Percentiles rank a stretch among this genome's conserved stretches.
These are phyloP conservation scores for Urocynchramus pylzowi DNA, from an alignment of 2,113 vertebrate genomes.

Conservation along the genomic window DNA sequence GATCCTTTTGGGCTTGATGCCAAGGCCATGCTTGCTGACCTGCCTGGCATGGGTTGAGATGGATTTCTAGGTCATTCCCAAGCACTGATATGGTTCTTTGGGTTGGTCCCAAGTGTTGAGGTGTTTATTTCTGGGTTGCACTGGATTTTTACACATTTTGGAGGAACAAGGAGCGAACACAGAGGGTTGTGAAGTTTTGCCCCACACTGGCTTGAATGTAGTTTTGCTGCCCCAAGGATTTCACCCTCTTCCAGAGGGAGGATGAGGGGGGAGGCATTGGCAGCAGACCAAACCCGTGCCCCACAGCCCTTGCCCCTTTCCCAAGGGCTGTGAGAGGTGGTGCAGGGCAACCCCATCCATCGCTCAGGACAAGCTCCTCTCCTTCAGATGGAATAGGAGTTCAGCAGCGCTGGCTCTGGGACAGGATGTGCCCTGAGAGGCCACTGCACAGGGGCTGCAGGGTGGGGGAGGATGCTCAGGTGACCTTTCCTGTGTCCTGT, in stretches of 20 bases:
- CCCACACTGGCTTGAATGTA: rapidly evolving
- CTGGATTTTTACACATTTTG: not conserved
- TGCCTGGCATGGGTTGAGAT: not conserved
- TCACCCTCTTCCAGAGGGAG: not conserved
- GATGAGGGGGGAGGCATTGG: not conserved
- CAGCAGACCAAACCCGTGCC: not conserved
- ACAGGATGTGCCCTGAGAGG: not conserved
- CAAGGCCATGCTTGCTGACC: not conserved
- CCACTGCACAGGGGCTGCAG: not conserved
- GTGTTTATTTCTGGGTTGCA: not conserved
- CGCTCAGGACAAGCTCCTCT: not conserved
- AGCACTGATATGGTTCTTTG: not conserved
- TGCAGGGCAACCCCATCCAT: not conserved
- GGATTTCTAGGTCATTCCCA: not conserved
- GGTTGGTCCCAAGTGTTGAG: not conserved
- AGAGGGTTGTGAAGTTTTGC: rapidly evolving
- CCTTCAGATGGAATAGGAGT: not conserved
- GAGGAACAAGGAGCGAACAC: not conserved
- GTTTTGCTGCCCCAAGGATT: not conserved
- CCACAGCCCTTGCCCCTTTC: not conserved
- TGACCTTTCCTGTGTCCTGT: not conserved
- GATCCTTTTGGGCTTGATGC: not conserved
- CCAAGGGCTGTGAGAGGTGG: not conserved
- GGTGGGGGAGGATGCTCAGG: rapidly evolving
- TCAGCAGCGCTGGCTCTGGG: not conserved